Conservation (phyloP, 2,888 invertebrate species). For the Cylindroiulus punctatus region DNA sequence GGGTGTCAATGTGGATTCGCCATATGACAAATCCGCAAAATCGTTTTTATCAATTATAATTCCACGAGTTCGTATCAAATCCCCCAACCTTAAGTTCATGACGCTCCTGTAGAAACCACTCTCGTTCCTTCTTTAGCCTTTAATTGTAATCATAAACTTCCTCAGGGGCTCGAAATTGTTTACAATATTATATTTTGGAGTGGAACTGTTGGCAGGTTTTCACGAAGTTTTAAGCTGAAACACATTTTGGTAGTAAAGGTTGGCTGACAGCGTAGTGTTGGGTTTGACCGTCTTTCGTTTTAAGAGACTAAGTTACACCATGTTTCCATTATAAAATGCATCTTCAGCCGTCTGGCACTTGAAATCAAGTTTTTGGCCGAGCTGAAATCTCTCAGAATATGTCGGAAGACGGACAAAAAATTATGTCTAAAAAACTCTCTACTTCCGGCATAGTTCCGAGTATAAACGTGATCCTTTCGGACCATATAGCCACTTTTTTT, state of each 20-base stretch:
- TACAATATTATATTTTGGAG: not conserved
- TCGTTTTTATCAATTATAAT: not conserved
- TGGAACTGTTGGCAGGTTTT: constrained; percentile 16
- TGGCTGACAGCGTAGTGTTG: not conserved
- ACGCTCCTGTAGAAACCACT: not conserved
- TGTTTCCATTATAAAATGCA: not conserved
- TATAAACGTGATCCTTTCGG: constrained; percentile 28
- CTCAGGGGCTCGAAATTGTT: constrained; percentile 9
- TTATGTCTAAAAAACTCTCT: not conserved
- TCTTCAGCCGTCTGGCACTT: not conserved
- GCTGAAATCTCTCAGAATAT: not conserved
- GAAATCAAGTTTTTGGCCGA: not conserved
- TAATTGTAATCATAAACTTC: not conserved
- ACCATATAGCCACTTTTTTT: not conserved
- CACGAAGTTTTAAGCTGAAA: not conserved
- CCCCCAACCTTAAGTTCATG: not conserved
- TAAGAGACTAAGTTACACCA: not conserved
- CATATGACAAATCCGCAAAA: not conserved
- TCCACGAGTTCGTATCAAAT: not conserved
- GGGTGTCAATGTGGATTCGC: not conserved
- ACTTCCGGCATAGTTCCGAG: not conserved
- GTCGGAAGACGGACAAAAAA: not conserved
- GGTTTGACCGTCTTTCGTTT: not conserved
- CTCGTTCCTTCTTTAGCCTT: constrained; percentile 11
- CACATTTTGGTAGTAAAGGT: not conserved